Evolutionary conservation across 2,888 invertebrate genomes (phyloP), one percentile per base, ranked within the genome.

Genomic region (Eulithis testata): DNA sequence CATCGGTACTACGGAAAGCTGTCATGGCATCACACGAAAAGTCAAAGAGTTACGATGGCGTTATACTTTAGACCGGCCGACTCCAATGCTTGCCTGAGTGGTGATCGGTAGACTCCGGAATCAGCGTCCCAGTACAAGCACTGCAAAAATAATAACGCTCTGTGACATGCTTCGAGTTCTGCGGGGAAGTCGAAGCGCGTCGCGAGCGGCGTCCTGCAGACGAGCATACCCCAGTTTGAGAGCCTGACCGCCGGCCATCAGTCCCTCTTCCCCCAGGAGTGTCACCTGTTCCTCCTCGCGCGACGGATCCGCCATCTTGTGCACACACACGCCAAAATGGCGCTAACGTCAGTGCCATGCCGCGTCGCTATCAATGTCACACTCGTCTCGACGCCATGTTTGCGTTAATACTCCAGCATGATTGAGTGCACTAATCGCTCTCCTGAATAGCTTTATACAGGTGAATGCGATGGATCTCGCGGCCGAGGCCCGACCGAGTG

Each of bases 281-380:
- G 98, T 98, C 86, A 98, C 97, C 94, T 98, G 98, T 93, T 99
- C 97, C 94, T 98, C 97, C 94, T 98, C 98, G 86, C 97, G 96
- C 90, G 97, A 96, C 88, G 98, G 97, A 94, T 99, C 99, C 94
- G 98, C 98, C 97, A 98, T 98, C 97, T 98, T 98, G 94, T 95
- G 94, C 85, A 94, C 94, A 94, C 84, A 88, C 77, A 84, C 82
- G 89, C 90, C 92, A 84, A 82, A 77, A 89, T 87, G 89, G 93
- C 91, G 88, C 77, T 91, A 94, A 94, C 90, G 93, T 94, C 92
- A 94, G 91, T 92, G 92, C 94, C 40, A 40, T 40, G 40, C 40
- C 40, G 90, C 94, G 93, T 95, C 96, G 95, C 50, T 96, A 94
- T 94, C 95, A 95, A 94, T 93, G 93, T 94, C 89, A 90, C 88